These are phyloP conservation scores for Zalophus californianus DNA, from an alignment of 2,797 vertebrate species.

Conservation along the genomic window DNA sequence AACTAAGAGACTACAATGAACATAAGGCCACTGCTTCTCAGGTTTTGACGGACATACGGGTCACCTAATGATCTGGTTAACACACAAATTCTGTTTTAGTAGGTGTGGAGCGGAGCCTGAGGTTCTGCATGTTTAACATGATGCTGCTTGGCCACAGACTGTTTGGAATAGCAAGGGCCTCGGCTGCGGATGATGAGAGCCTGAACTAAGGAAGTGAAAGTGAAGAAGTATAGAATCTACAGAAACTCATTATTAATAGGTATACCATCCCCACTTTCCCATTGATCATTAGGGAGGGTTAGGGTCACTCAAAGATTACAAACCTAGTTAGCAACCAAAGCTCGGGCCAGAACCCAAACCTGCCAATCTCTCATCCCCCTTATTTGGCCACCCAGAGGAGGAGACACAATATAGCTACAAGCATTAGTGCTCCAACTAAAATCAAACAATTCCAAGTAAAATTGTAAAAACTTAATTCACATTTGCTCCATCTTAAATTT, in stretches of 20 bases:
- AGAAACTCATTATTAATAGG: neutral
- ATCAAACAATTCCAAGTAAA: neutral
- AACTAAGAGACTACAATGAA: slow-evolving; percentile 11
- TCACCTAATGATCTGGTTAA: slow-evolving; percentile 48
- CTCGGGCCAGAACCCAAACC: neutral
- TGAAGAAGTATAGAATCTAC: neutral
- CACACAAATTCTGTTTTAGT: neutral
- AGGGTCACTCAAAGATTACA: neutral
- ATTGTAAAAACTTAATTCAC: neutral
- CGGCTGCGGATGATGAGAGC: neutral
- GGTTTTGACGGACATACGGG: slow-evolving; percentile 51
- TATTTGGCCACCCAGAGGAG: neutral
- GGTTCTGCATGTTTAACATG: slow-evolving; percentile 21
- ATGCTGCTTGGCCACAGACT: slow-evolving; percentile 40
- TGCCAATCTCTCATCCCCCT: neutral
- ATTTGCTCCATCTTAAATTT: slow-evolving; percentile 3
- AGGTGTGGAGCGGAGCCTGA: slow-evolving; percentile 17
- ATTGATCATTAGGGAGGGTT: neutral
- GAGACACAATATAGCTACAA: neutral
- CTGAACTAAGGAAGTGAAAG: neutral
- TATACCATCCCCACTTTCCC: neutral
- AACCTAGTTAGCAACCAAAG: neutral
- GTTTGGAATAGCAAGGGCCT: neutral
- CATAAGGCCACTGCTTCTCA: slow-evolving; percentile 38
- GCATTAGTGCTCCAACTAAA: neutral